Conservation (phyloP, 2,113 vertebrate genomes). For the Varanus komodoensis region DNA sequence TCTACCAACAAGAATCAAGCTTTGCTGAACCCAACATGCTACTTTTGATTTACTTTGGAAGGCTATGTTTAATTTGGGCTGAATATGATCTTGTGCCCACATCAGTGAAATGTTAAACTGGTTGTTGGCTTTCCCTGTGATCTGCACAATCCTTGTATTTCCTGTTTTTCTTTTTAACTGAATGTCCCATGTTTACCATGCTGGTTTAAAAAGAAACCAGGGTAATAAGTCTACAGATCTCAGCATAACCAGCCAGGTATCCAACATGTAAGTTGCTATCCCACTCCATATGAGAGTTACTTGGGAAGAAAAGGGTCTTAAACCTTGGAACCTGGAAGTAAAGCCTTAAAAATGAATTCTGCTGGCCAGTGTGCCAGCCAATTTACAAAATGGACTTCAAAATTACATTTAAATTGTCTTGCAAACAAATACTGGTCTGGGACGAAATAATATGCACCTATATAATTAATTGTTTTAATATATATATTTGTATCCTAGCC, state of each 20-base stretch:
- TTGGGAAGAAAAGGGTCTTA: not conserved
- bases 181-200: not conserved
- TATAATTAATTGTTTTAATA: not conserved
- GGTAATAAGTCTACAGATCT: not conserved
- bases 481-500: not conserved
- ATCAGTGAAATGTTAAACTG: not conserved
- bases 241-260: not conserved
- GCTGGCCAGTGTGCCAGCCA: not conserved
- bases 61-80: not conserved
- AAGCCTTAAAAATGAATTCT: not conserved
- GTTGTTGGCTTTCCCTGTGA: not conserved
- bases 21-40: not conserved
- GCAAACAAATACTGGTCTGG: not conserved
- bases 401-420: not conserved
- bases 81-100: not conserved
- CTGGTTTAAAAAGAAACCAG: not conserved
- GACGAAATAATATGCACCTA: no score
- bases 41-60: not conserved
- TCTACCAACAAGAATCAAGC: not conserved
- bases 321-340: not conserved
- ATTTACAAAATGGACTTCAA: not conserved
- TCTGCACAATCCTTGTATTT: not conserved
- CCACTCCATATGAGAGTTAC: not conserved
- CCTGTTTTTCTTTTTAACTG: constrained; percentile 10
- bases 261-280: no score